Conservation (phyloP, 2,888 invertebrate species). For the Isotomurus palustris region DNA sequence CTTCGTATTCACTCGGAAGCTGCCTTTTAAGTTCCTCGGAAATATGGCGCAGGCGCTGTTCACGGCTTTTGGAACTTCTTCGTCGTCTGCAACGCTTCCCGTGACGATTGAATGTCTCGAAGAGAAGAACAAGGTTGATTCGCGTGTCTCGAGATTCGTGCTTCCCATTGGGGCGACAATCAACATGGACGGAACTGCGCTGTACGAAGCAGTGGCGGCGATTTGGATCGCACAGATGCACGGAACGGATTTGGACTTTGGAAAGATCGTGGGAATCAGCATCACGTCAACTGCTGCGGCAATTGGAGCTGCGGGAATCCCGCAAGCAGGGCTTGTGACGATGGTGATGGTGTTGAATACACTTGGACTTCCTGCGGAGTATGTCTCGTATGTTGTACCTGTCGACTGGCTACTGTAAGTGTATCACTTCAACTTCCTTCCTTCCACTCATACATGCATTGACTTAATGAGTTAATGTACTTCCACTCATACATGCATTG, state of each 20-base stretch:
- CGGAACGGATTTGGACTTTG: conserved; percentile 23
- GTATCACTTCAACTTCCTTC: background rate
- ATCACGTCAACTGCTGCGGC: conserved; percentile 58
- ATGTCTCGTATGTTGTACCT: conserved; percentile 50
- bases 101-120: conserved; percentile 36
- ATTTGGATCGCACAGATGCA: conserved; percentile 38
- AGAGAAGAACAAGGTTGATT: conserved; percentile 35
- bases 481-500: background rate
- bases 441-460: background rate
- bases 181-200: conserved; percentile 37
- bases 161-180: conserved; percentile 42
- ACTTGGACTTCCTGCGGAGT: conserved; percentile 50
- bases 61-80: conserved; percentile 94
- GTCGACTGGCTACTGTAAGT: conserved; percentile 51
- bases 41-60: conserved; percentile 88
- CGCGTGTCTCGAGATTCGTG: conserved; percentile 34
- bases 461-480: background rate
- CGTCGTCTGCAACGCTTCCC: conserved; percentile 56
- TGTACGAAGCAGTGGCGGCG: conserved; percentile 37
- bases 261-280: conserved; percentile 48
- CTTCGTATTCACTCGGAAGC: conserved; percentile 70
- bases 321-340: conserved; percentile 56
- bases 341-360: conserved; percentile 52
- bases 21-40: conserved; percentile 75
- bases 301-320: conserved; percentile 58